These are phyloP conservation scores for Noctua janthe DNA, from an alignment of 2,888 invertebrate species.

Conservation along the genomic window DNA sequence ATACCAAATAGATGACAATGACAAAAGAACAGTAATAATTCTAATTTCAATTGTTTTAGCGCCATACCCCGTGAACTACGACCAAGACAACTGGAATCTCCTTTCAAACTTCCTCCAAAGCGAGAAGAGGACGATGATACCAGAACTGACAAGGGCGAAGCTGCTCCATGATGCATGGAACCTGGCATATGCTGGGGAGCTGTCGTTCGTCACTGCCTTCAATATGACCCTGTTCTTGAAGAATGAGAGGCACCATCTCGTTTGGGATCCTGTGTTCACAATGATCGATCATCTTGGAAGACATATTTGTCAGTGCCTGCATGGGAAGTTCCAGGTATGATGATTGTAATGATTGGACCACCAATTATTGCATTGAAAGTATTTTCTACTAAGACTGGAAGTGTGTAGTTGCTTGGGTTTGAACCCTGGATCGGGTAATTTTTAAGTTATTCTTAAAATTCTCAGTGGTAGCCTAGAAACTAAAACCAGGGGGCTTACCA, in stretches of 20 bases:
- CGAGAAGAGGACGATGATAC: slow-evolving; percentile 90
- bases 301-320: slow-evolving; percentile 91
- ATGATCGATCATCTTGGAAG: slow-evolving; percentile 95
- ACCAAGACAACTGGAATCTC: slow-evolving; percentile 94
- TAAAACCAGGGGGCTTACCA: neutral
- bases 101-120: slow-evolving; percentile 92
- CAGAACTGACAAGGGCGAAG: slow-evolving; percentile 94
- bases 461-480: neutral
- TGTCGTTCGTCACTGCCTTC: slow-evolving; percentile 93
- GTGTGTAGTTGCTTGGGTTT: neutral
- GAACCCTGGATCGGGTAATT: neutral
- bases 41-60: slow-evolving; percentile 83
- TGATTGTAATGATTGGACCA: neutral
- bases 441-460: neutral
- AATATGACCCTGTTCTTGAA: slow-evolving; percentile 95
- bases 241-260: slow-evolving; percentile 93
- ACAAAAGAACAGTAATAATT: neutral
- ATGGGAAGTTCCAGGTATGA: slow-evolving; percentile 93
- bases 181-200: slow-evolving; percentile 94
- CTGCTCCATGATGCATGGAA: slow-evolving; percentile 95
- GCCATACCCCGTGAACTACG: slow-evolving; percentile 96
- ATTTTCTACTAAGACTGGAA: neutral
- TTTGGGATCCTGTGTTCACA: slow-evolving; percentile 96
- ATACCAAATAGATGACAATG: too few species aligned
- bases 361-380: neutral